phyloP scores from a whole-genome alignment of 2,888 invertebrate genomes.

The Cryptocephalus primarius region DNA sequence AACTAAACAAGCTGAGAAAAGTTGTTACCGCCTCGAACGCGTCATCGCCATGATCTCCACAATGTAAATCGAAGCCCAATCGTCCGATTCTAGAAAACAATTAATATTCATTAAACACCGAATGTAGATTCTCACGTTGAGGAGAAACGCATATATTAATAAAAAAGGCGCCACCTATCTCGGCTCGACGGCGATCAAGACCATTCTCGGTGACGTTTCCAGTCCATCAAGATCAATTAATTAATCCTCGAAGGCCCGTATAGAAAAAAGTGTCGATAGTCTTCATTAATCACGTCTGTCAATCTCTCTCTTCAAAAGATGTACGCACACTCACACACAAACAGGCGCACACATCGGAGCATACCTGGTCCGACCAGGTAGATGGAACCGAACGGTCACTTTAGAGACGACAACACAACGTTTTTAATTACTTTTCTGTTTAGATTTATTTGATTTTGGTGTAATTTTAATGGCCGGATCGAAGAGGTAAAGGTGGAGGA shows the following conservation, averaged over 20 bases:
- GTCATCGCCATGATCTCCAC: too few relatives aligned
- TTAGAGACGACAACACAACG: not conserved
- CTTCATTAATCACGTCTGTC: constrained; percentile 19
- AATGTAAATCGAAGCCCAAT: too few relatives aligned
- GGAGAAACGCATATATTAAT: constrained; percentile 1
- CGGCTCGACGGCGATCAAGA: constrained; percentile 8
- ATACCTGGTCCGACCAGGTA: constrained; percentile 14
- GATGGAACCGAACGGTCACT: constrained; percentile 1
- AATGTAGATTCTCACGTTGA: not conserved
- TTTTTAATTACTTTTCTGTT: constrained; percentile 9
- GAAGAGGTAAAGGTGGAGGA: too few relatives aligned
- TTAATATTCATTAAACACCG: too few relatives aligned
- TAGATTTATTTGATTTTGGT: too few relatives aligned
- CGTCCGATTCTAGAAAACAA: too few relatives aligned
- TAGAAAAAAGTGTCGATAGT: constrained; percentile 23
- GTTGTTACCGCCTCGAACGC: too few relatives aligned
- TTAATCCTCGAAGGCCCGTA: constrained; percentile 15
- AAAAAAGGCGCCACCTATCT: constrained; percentile 13
- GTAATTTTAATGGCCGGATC: too few relatives aligned
- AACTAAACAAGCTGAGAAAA: too few relatives aligned
- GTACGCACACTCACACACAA: too few relatives aligned
- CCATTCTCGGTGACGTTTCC: constrained; percentile 16
- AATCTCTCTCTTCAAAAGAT: constrained; percentile 18
- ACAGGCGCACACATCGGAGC: too few relatives aligned
- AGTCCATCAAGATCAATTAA: constrained; percentile 25